Evolutionary conservation across 2,113 vertebrate genomes (phyloP).

Genomic region (Gambusia affinis): DNA sequence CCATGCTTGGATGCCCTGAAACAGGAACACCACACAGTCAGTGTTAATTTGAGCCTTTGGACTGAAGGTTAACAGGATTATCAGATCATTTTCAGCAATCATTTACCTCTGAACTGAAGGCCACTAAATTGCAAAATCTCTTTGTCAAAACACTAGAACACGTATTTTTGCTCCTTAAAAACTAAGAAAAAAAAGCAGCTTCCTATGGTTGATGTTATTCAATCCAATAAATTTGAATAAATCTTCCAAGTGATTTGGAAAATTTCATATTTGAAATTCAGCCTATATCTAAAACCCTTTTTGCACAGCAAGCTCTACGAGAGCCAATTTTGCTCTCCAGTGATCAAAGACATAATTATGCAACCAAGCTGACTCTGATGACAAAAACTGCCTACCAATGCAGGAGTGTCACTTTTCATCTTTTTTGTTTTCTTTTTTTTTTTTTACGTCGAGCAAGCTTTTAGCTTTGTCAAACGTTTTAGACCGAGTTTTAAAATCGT

Average conservation of each 20-base stretch:
- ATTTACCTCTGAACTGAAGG: not conserved
- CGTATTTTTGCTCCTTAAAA: not conserved
- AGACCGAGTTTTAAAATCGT: not conserved
- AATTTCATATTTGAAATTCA: not conserved
- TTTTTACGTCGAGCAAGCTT: not conserved
- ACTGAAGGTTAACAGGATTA: not conserved
- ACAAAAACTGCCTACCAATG: not conserved
- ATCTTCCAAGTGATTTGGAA: not conserved
- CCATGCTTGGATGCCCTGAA: slow-evolving; percentile 96
- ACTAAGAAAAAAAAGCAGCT: not conserved
- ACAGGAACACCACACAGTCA: slow-evolving; percentile 26
- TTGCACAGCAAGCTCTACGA: not conserved
- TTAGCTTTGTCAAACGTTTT: not conserved
- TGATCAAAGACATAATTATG: not conserved
- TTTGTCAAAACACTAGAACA: not conserved
- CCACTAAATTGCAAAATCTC: not conserved
- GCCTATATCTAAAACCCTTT: not conserved
- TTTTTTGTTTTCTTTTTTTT: not conserved
- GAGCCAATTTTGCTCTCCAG: not conserved
- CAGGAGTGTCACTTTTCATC: not conserved
- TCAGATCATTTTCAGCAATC: not conserved
- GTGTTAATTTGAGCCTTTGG: not conserved
- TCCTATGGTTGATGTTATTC: not conserved
- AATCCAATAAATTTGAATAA: not conserved
- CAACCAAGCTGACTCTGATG: not conserved